Base-by-base conservation (phyloP, 2,113 vertebrate genomes). In the Nipponia nippon region DNA sequence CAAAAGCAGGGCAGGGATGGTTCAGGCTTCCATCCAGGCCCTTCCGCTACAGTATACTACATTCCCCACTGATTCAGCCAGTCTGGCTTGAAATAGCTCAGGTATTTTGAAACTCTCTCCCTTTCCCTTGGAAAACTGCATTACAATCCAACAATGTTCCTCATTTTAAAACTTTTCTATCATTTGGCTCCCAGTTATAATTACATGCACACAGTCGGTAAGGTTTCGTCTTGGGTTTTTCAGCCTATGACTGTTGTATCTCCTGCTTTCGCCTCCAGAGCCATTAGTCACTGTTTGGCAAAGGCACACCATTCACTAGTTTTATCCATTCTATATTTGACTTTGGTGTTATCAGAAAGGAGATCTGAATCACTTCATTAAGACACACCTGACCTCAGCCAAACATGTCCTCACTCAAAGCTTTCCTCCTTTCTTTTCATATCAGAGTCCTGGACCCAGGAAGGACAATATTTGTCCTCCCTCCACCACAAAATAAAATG, bases 281-380 rank as follows among this genome's bases (percentile, higher is more conserved):
- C 56, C 53, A n/a, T 91, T 71, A 87, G 77, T 85, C 83, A 91
- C 49, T 91, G 38, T 46, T 89, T 84, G 72, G 69, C 49, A 92
- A 94, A 92, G 38, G 23, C 25, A 84, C 5, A 21, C 26, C 7
- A 72, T 89, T 95, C 90, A 82, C 52, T 69, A 49, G 52, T 93
- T 95, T 79, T 27, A 94, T 42, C 36, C 40, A 38, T 69, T 82
- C 56, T 65, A 27, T 94, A 89, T 95, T 84, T 91, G 81, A 95
- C 20, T 79, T 94, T 40, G 25, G 40, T 46, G 73, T 38, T 72
- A 72, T 17, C 58, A 62, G 29, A 93, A 85, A 65, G 47, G 17
- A 93, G 50, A 95, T 77, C 18, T 1, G 0, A 90, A 87, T 77
- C 1, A 53, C 44, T 87, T 65, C 70, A 87, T 89, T 91, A 95